Evolutionary conservation across 2,797 vertebrate species (phyloP), one percentile per base, ranked within the genome.

Genomic region (Enteromius treurensis): DNA sequence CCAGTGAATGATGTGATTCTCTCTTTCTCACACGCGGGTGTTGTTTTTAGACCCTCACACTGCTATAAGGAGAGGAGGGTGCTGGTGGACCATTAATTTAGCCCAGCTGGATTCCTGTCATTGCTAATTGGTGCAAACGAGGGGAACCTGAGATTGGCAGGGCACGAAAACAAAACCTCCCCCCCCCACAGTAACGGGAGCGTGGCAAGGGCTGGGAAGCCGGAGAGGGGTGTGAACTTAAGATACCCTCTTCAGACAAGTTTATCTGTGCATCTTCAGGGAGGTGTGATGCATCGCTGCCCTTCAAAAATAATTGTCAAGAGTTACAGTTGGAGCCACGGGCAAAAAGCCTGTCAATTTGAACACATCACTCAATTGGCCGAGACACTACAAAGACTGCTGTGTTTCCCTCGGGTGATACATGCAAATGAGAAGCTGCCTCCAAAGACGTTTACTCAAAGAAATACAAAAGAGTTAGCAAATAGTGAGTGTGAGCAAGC

Each of bases 121-220:
- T 74, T 85, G 84, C 82, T 88, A 88, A 88, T 89, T 89, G 86
- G 82, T 88, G 84, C 69, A 85, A 89, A 87, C 82, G 70, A 80
- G 80, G 73, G 65, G 47, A 80, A 60, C 67, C 65, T 85, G 67
- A 83, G 69, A 87, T 81, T 87, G 78, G 29, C 69, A 62, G 82
- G 80, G 83, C 82, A 84, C 58, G 79, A 86, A 84, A 88, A 87
- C 79, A 83, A 81, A 49, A 79, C 81, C 76, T 62, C 17, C 70
- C 51, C 21, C 34, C 13, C 76, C 64, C 11, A 14, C 45, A 65
- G 64, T 83, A 84, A 84, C 81, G 70, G 40, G 67, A 10, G n/a
- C 0, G 69, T 78, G 68, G 51, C 62, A 71, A 51, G 67, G 76
- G 26, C 6, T 65, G 69, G 62, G 75, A 75, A 37, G 53, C 60